Conservation (phyloP, 2,113 vertebrate species). For the Genyomyrus donnyi region DNA sequence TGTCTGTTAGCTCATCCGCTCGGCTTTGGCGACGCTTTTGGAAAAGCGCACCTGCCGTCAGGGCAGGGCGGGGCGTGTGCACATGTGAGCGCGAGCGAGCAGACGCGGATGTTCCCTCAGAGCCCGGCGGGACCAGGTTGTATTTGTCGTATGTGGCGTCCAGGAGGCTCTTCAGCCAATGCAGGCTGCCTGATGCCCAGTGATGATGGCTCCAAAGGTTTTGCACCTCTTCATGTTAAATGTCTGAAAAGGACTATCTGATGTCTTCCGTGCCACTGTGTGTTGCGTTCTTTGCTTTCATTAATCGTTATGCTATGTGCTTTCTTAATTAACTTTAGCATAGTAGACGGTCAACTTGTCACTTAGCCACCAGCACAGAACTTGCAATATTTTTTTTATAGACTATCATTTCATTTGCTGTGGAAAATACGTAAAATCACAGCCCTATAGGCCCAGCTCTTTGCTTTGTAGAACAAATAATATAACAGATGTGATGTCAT, state of each 20-base stretch:
- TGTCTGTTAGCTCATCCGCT: neutral
- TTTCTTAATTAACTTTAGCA: neutral
- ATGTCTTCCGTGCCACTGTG: neutral
- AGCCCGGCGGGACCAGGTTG: neutral
- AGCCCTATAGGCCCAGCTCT: neutral
- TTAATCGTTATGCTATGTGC: neutral
- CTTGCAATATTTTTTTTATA: neutral
- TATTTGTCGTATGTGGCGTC: neutral
- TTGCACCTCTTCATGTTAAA: neutral
- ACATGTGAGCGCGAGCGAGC: neutral
- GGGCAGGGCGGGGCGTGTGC: neutral
- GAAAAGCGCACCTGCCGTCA: neutral
- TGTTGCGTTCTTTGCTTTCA: neutral
- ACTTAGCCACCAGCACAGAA: neutral
- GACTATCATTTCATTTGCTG: neutral
- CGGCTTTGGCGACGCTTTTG: neutral
- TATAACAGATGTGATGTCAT: constrained; percentile 1
- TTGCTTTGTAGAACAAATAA: neutral
- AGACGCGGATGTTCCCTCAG: neutral
- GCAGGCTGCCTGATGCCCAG: neutral
- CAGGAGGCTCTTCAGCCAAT: neutral
- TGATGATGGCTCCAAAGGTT: neutral
- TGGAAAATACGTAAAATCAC: neutral
- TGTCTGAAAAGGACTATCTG: neutral
- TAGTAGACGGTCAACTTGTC: neutral